These are phyloP conservation scores for Lagria hirta DNA, from an alignment of 2,888 invertebrate genomes.

Conservation along the genomic window DNA sequence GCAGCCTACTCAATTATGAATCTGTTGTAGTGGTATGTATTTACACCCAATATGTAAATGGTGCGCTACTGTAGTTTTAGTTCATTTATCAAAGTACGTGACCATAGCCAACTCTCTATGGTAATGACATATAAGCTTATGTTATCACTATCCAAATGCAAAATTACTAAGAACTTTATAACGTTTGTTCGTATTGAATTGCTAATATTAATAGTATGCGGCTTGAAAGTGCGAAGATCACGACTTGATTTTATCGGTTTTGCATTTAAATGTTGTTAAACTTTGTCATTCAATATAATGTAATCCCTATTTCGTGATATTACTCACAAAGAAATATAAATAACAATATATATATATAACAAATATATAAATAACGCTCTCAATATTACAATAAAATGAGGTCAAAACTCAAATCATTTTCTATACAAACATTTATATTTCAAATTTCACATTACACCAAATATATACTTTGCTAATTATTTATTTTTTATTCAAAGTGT, in stretches of 20 bases:
- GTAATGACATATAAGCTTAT: slow-evolving; percentile 30
- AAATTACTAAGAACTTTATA: slow-evolving; percentile 32
- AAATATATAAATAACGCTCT: too few relatives aligned
- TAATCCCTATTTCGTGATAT: slow-evolving; percentile 14
- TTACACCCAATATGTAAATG: slow-evolving; percentile 17
- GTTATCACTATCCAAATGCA: slow-evolving; percentile 36
- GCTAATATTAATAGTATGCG: slow-evolving; percentile 37
- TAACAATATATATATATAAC: too few relatives aligned
- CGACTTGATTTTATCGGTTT: slow-evolving; percentile 30
- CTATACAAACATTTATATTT: too few relatives aligned
- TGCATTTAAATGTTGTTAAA: slow-evolving; percentile 23
- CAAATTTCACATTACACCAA: too few relatives aligned
- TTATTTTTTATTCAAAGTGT: too few relatives aligned
- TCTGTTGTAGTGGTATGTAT: too few relatives aligned
- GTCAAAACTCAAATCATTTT: too few relatives aligned
- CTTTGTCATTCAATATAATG: slow-evolving; percentile 18
- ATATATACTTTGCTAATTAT: too few relatives aligned
- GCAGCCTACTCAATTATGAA: slow-evolving; percentile 18
- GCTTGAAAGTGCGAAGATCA: slow-evolving; percentile 42
- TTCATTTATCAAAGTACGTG: slow-evolving; percentile 28
- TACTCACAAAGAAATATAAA: too few relatives aligned
- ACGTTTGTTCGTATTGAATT: slow-evolving; percentile 37
- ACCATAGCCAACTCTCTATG: slow-evolving; percentile 36
- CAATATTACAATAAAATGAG: too few relatives aligned
- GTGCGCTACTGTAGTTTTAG: slow-evolving; percentile 12